A percentile compares a stretch with the other conserved stretches of the same genome.
These are phyloP conservation scores for Papilio machaon DNA, from an alignment of 1,140 invertebrate species.

Conservation along the genomic window DNA sequence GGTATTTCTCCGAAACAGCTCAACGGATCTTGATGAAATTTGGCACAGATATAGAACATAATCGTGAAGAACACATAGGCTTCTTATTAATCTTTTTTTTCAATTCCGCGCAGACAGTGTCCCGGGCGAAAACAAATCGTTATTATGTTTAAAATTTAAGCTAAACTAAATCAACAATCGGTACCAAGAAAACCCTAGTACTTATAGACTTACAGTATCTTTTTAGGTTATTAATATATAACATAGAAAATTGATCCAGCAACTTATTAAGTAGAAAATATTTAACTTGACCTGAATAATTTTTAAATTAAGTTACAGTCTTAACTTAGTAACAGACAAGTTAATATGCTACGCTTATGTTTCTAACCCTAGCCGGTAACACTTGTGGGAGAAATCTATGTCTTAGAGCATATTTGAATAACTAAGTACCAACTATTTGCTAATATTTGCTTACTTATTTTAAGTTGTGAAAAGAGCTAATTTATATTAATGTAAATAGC, in stretches of 20 bases:
- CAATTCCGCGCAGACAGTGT: too few relatives aligned
- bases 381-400: neutral
- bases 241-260: neutral
- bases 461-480: slow-evolving; percentile 2
- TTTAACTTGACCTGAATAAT: neutral
- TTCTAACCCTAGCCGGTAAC: neutral
- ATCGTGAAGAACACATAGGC: too few relatives aligned
- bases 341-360: neutral
- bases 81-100: too few relatives aligned
- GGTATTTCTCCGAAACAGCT: too few relatives aligned
- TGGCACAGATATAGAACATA: too few relatives aligned
- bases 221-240: neutral
- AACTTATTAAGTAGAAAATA: neutral
- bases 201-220: too few relatives aligned
- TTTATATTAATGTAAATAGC: neutral
- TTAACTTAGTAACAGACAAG: neutral
- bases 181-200: too few relatives aligned
- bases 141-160: too few relatives aligned
- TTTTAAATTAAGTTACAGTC: neutral
- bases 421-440: slow-evolving; percentile 21
- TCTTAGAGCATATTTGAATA: slow-evolving; percentile 5
- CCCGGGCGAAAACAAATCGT: too few relatives aligned
- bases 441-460: slow-evolving; percentile 3
- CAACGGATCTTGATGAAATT: too few relatives aligned
- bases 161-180: too few relatives aligned